These are phyloP conservation scores for Cathartes aura DNA, from an alignment of 2,113 vertebrate species.

Conservation along the genomic window DNA sequence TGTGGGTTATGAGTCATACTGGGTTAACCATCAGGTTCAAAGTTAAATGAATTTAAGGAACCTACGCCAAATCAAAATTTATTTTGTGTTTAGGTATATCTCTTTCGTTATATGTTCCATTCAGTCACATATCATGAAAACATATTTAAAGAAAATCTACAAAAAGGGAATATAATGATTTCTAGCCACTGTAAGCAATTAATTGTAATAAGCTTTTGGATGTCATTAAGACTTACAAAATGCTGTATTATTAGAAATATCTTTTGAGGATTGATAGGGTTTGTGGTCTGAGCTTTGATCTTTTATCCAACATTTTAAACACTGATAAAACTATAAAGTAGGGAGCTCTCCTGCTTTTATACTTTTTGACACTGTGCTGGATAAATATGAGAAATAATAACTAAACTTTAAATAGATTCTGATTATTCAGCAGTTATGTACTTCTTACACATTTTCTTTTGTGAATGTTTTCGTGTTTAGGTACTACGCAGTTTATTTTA, in stretches of 20 bases:
- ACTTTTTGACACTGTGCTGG: background rate
- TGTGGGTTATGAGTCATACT: background rate
- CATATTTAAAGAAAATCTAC: background rate
- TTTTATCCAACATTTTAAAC: constrained; percentile 40
- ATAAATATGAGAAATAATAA: constrained; percentile 20
- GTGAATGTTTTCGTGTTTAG: background rate
- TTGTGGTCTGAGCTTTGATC: constrained; percentile 35
- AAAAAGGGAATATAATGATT: background rate
- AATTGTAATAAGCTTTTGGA: background rate
- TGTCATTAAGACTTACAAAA: background rate
- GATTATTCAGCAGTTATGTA: background rate
- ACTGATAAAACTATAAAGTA: background rate
- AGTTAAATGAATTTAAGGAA: background rate
- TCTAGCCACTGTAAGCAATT: background rate
- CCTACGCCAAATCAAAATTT: background rate
- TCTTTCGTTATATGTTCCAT: background rate
- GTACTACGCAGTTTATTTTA: background rate
- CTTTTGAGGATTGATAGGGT: background rate
- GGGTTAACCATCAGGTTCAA: background rate
- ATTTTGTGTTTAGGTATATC: background rate
- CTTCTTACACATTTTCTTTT: background rate
- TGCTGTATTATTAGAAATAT: background rate
- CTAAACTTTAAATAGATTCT: background rate
- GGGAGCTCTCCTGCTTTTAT: background rate
- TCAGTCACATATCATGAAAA: background rate